Evolutionary conservation across 2,888 invertebrate species (phyloP), one percentile per base, ranked within the genome.

Genomic region (Caradrina kadenii): DNA sequence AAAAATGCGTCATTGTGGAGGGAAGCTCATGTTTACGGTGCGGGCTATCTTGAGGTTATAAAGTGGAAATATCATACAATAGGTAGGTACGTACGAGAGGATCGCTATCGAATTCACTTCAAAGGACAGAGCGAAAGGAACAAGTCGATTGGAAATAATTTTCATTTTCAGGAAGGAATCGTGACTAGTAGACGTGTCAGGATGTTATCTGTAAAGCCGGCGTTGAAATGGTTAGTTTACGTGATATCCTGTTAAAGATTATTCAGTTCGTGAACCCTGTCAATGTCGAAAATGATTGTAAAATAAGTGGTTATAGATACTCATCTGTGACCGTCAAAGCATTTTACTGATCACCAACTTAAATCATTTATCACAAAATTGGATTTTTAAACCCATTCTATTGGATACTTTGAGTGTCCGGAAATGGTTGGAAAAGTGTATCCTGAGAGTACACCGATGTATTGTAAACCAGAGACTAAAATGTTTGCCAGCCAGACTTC

Each of bases 131-230:
- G 75, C 82, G 79, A 88, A 89, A 87, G 83, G 84, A 85, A 81
- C 80, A 84, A 88, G 81, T 90, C 89, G 85, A 86, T 88, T 88
- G 90, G 90, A 90, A 91, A 81, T 89, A 90, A 90, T 90, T 84
- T 86, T 84, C 84, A 85, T 89, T 87, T 88, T 86, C 85, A 86
- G 72, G 64, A 76, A 79, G 82, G 79, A 82, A 79, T 73, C 69
- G 80, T 63, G 69, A 77, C 65, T 72, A 78, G 78, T 63, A 73
- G 64, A 76, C 82, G 72, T 80, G 78, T 82, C 69, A 56, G 69
- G 76, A 61, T 76, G 63, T 68, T 70, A 75, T 84, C 74, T 68
- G 49, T 50, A 31, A 45, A 69, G 61, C 31, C 19, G 35, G 63
- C 50, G 69, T 69, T 66, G 49, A 50, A 61, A 48, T 56, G 21